Base-by-base conservation (phyloP, 2,113 vertebrate genomes). In the Neotoma lepida region DNA sequence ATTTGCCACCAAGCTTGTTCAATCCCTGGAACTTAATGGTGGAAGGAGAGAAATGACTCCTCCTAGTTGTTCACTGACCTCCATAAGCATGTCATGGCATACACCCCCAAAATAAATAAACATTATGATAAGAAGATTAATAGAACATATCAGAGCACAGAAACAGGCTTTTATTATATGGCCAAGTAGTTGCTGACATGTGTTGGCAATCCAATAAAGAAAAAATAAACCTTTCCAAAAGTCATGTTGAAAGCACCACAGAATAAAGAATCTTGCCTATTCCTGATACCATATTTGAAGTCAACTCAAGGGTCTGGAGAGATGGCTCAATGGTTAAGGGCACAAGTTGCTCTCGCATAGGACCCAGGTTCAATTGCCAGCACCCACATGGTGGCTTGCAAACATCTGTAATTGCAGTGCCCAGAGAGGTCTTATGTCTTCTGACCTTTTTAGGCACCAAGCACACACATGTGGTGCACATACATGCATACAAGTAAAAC, bases 211-310 rank as follows among this genome's bases (percentile, higher is more conserved):
- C 88, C 66, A 76, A 46, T 76, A 24, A 35, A 51, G 61, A 89
- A 91, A 86, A 41, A 41, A 56, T 33, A 71, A 89, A 44, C 5
- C 77, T 90, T 90, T 73, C 24, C n/a, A 89, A 81, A 95, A 92
- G 49, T 35, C 30, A 74, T 88, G 17, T 17, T 81, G 39, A 94
- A 92, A 90, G 9, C 70, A 70, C 33, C 64, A 86, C 6, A 88
- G 51, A n/a, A 66, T 49, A 71, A 88, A 94, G 39, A 90, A 89
- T 30, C 58, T 76, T 86, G n/a, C 88, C 1, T 17, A 39, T 46
- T 68, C 4, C 28, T 61, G 81, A 56, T 6, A 66, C 9, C 51
- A 86, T 26, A 58, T 39, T 68, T 51, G 71, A 76, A 95, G 58
- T 81, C 58, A 86, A 89, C 39, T 89, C 9, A 68, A 85, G 84